phyloP scores from a whole-genome alignment of 2,888 invertebrate genomes.

The Lycocerus yunnanus region DNA sequence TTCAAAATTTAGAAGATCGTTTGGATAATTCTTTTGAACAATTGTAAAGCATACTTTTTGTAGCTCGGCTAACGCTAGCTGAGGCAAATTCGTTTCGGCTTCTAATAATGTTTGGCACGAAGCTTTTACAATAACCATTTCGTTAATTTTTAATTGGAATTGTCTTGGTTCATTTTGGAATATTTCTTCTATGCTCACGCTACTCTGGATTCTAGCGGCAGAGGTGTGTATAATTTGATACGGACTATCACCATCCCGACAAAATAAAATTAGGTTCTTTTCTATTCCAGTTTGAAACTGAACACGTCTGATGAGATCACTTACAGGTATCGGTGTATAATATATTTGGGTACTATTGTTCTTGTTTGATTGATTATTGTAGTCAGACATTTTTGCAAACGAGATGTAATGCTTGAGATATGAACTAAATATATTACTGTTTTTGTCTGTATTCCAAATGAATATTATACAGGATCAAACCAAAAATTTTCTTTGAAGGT shows the following conservation, averaged over 20 bases:
- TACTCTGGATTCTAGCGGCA: neutral
- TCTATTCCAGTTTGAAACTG: constrained; percentile 11
- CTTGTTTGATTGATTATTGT: no score
- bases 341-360: no score
- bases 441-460: no score
- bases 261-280: constrained; percentile 7
- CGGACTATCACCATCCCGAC: neutral
- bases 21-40: constrained; percentile 11
- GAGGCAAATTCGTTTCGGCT: constrained; percentile 5
- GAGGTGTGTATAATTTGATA: neutral
- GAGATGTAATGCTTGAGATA: no score
- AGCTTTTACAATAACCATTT: constrained; percentile 7
- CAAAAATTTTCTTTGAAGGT: no score
- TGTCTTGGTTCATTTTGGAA: neutral
- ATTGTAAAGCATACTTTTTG: constrained; percentile 20
- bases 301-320: constrained; percentile 3
- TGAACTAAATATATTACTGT: no score
- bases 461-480: no score
- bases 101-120: neutral
- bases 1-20: constrained; percentile 8
- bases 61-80: constrained; percentile 10
- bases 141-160: constrained; percentile 9
- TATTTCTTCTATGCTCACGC: neutral
- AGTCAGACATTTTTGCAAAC: no score
- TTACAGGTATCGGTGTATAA: no score